Base-by-base conservation (phyloP, 2,113 vertebrate genomes). In the Bos javanicus region DNA sequence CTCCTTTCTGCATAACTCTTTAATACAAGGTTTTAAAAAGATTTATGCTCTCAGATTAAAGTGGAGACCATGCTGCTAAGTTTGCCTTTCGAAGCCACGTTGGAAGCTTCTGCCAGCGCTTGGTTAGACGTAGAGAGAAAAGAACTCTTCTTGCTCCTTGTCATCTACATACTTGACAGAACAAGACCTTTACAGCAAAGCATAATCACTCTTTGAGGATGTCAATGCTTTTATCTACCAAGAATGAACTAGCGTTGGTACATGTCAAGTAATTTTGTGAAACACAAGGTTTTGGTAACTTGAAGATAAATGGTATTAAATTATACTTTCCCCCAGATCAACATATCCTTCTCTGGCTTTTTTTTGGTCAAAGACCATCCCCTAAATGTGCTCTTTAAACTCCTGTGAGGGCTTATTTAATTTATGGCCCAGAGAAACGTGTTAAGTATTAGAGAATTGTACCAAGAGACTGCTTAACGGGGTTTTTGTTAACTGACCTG, bases 401-500 rank as follows among this genome's bases (percentile, higher is more conserved):
- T 64, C 74, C 25, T 84, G 23, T 0, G 7, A 92, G 36, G 13
- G 25, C 25, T 52, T 95, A 62, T 86, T 97, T 86, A 91, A 95
- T 95, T 96, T 86, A 96, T 0, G 7, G n/a, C 59, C 76, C 25
- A 39, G 14, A 90, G 54, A 83, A 91, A 62, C 16, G 36, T 46
- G 33, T 64, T 67, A 96, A 78, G 33, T 52, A 36, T 67, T 62
- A 81, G 30, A 87, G 25, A 71, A 84, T 3, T 19, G 36, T 62
- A 83, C 95, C 83, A 94, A 93, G 64, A 87, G 39, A 19, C 50
- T 50, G 43, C 39, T 80, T 59, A 88, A 26, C n/a, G 54, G 28
- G 23, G 25, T 56, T 94, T 71, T 80, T 95, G 74, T 96, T 87
- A 95, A 91, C 57, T 87, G 95, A 83, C 59, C 60, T 83, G 50